phyloP scores from a whole-genome alignment of 2,797 vertebrate species.

The Amazona finschi region DNA sequence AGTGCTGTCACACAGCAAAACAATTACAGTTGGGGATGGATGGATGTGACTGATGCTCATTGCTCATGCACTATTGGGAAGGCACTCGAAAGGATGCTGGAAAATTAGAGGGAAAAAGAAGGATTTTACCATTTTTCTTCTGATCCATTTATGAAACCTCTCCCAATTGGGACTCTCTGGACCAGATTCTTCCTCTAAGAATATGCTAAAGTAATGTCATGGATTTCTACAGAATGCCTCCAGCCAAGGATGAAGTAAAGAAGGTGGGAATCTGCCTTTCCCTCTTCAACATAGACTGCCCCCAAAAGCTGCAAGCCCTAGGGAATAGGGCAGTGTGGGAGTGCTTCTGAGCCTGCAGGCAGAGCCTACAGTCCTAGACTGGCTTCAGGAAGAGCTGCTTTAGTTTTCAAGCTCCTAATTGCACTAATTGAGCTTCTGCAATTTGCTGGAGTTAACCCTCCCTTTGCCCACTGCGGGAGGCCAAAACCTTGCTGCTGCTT shows the following conservation, averaged over 20 bases:
- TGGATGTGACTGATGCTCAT: neutral
- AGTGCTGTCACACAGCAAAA: neutral
- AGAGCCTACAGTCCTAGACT: neutral
- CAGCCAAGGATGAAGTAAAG: neutral
- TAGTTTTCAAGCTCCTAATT: constrained; percentile 48
- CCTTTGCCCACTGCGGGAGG: neutral
- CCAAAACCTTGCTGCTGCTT: neutral
- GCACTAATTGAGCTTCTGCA: constrained; percentile 56
- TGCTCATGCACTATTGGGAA: neutral
- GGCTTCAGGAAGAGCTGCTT: constrained; percentile 22
- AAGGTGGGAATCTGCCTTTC: neutral
- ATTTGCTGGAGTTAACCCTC: constrained; percentile 43
- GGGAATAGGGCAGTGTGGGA: neutral
- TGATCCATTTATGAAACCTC: neutral
- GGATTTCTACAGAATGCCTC: neutral
- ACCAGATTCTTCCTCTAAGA: neutral
- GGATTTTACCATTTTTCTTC: neutral
- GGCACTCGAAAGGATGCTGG: neutral
- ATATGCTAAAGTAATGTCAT: accelerated
- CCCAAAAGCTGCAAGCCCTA: constrained; percentile 35
- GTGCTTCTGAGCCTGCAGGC: constrained; percentile 6
- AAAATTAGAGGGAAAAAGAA: neutral
- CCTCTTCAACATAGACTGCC: neutral
- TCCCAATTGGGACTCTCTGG: neutral
- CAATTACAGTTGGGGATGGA: neutral